Percentiles rank a stretch among this genome's conserved stretches.
Conservation (phyloP, 2,797 vertebrate genomes). For the Podarcis lilfordi region DNA sequence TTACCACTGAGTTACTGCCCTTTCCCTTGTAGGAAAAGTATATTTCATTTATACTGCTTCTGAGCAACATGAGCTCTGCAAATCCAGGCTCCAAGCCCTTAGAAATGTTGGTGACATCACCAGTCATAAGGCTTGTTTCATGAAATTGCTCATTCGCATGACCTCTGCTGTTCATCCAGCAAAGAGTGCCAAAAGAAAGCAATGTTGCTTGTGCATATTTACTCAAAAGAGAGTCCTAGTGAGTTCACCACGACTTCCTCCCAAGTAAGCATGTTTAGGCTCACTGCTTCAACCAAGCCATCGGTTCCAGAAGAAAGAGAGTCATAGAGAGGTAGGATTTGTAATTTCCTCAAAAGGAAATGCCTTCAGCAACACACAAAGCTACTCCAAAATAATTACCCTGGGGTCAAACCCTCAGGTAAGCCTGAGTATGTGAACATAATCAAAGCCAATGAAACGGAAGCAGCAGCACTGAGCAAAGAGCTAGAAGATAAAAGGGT, state of each 20-base stretch:
- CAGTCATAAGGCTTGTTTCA: neutral
- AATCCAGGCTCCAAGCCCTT: neutral
- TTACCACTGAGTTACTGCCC: no score
- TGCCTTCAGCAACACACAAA: conserved; percentile 13
- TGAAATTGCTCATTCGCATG: neutral
- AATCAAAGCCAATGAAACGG: conserved; percentile 9
- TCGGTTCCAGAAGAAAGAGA: neutral
- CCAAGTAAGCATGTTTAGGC: neutral
- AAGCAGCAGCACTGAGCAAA: neutral
- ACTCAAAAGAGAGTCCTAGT: neutral
- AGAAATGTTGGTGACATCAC: neutral
- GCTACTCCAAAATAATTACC: conserved; percentile 22
- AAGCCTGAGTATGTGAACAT: conserved; percentile 2
- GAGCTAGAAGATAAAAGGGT: conserved; percentile 6
- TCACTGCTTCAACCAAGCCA: neutral
- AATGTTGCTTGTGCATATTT: neutral
- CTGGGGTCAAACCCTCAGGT: conserved; percentile 17
- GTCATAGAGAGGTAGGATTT: neutral
- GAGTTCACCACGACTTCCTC: neutral
- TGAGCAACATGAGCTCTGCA: neutral
- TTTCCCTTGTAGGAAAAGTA: neutral
- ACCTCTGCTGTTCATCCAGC: neutral
- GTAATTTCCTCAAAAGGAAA: conserved; percentile 11
- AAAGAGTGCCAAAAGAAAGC: neutral
- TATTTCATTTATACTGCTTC: neutral